Evolutionary conservation across 2,888 invertebrate species (phyloP).

Genomic region (Stictocephala bisonia): DNA sequence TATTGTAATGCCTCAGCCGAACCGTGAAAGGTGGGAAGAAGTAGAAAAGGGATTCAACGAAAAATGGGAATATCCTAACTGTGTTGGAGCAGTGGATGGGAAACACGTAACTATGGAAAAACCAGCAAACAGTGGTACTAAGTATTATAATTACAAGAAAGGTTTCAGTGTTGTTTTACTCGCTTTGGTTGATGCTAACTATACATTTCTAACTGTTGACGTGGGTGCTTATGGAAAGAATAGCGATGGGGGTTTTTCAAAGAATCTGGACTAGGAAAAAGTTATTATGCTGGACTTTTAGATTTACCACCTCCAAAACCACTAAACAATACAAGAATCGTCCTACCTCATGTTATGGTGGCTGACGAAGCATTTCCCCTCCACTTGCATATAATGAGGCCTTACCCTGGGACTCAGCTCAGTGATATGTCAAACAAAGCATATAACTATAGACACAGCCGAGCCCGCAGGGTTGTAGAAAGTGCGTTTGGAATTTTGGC

Average conservation of each 20-base stretch:
- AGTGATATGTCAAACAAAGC: too few species aligned
- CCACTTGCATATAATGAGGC: neutral
- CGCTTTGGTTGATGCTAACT: conserved; percentile 1
- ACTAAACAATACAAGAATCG: neutral
- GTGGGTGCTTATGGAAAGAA: conserved; percentile 2
- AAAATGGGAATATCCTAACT: conserved; percentile 11
- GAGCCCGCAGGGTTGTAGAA: too few species aligned
- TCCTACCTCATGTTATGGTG: neutral
- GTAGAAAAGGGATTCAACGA: neutral
- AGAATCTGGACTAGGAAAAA: conserved; percentile 2
- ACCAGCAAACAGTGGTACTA: conserved; percentile 8
- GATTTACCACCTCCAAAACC: neutral
- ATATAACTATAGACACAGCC: too few species aligned
- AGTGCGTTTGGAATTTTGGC: too few species aligned
- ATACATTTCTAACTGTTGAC: neutral
- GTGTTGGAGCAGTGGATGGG: neutral
- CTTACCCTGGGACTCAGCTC: neutral
- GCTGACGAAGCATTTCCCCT: conserved; percentile 16
- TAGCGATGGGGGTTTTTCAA: neutral
- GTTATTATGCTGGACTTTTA: neutral
- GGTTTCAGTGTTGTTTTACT: neutral
- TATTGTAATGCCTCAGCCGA: neutral
- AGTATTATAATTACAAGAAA: conserved; percentile 18
- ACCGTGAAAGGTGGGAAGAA: neutral
- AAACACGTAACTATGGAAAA: neutral